Base-by-base conservation (phyloP, 2,113 vertebrate species). In the Tor tambroides region DNA sequence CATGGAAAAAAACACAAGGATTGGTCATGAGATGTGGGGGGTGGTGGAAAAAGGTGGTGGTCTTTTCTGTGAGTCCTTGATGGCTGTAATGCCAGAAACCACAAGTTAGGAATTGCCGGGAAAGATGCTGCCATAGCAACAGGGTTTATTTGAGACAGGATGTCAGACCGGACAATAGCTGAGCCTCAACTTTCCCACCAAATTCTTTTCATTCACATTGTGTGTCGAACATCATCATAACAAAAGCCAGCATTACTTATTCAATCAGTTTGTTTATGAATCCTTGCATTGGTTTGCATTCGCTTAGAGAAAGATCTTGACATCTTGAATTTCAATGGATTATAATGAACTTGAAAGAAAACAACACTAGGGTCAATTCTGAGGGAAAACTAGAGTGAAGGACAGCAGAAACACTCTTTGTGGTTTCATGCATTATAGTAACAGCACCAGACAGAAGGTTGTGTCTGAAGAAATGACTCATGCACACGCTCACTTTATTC, bases 151-250 rank as follows among this genome's bases (percentile, higher is more conserved):
- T 79, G 71, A 10, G n/a, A 43, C 88, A 85, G 83, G 78, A 85
- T 89, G 88, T 85, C 38, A 35, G 72, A 35, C 32, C 8, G 80
- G 84, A 89, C 84, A 86, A 88, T 88, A 76, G 87, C 46, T 1
- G 35, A 43, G 67, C 35, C 75, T 71, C 77, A 38, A 88, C 74
- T 87, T 90, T 84, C 86, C 86, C 89, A 86, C 75, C 74, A 30
- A 88, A 59, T 69, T 49, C n/a, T 51, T 84, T 84, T 84, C 28
- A 15, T 35, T 71, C n/a, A 19, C 61, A 35, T 81, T 69, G 81
- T 87, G 72, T 23, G 21, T 26, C 17, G 14, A 80, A 72, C 30
- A 86, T 49, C 63, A 32, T 43, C 43, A 75, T 72, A 86, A 84
- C 41, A 82, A 87, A 79, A 61, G 76, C 56, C 15, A 23, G 32